Conservation (phyloP, 2,113 vertebrate species). For the Puntigrus tetrazona region DNA sequence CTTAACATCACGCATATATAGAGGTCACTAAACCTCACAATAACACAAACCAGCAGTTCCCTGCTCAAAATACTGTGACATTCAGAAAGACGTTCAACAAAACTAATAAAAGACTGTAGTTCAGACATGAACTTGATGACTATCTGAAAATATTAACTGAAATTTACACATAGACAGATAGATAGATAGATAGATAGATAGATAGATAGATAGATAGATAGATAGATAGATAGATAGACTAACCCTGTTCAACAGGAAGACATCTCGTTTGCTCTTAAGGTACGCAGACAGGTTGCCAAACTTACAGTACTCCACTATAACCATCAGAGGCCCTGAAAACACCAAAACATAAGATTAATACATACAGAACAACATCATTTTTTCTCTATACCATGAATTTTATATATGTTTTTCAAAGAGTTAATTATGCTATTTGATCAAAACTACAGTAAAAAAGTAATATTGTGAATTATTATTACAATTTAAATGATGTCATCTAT, state of each 20-base stretch:
- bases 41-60: not conserved
- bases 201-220: not conserved
- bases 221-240: conserved; percentile 43
- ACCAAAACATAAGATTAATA: not conserved
- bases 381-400: not conserved
- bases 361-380: not conserved
- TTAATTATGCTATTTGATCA: not conserved
- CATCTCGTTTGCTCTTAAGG: conserved; percentile 88
- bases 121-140: not conserved
- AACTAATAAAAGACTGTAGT: not conserved
- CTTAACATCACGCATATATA: not conserved
- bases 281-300: conserved; percentile 93
- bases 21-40: not conserved
- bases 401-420: not conserved
- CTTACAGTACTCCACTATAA: conserved; percentile 93
- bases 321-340: conserved; percentile 88
- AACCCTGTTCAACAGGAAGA: conserved; percentile 84
- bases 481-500: not conserved
- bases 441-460: not conserved
- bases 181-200: not conserved
- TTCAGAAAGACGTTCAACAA: not conserved
- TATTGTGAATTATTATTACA: not conserved
- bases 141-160: not conserved
- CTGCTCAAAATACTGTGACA: not conserved
- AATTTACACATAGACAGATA: not conserved